These are phyloP conservation scores for Gymnothorax javanicus DNA, from an alignment of 2,797 vertebrate species.

Conservation along the genomic window DNA sequence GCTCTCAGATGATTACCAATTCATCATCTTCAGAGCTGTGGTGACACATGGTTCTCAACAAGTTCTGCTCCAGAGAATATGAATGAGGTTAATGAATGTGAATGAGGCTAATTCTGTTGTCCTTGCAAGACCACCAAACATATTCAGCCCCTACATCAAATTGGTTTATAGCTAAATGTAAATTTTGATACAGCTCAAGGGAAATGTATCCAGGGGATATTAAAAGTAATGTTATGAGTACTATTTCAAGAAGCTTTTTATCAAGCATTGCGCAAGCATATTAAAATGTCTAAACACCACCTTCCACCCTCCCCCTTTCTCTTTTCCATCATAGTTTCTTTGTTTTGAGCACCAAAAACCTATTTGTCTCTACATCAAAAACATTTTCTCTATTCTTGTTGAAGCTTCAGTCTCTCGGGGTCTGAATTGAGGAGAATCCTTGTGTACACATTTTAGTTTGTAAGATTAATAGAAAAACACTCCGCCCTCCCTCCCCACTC, in stretches of 20 bases:
- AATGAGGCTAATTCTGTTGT: constrained; percentile 76
- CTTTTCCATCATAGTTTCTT: neutral
- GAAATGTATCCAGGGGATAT: constrained; percentile 20
- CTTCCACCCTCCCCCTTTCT: neutral
- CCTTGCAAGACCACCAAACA: constrained; percentile 69
- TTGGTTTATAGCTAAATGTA: constrained; percentile 57
- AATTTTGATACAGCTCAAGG: constrained; percentile 29
- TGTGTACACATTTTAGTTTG: constrained; percentile 18
- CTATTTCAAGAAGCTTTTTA: constrained; percentile 18
- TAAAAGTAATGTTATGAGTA: constrained; percentile 20
- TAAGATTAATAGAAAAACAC: constrained; percentile 28
- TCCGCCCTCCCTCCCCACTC: neutral
- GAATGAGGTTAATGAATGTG: constrained; percentile 78
- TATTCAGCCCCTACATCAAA: constrained; percentile 53
- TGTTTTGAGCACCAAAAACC: neutral
- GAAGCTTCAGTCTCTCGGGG: neutral
- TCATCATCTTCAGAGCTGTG: constrained; percentile 73
- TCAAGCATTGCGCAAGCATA: constrained; percentile 15
- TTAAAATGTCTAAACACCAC: neutral
- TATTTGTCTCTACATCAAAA: constrained; percentile 10
- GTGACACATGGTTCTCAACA: constrained; percentile 67
- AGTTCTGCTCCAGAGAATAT: constrained; percentile 71
- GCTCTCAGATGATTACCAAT: constrained; percentile 78
- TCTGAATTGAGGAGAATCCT: constrained; percentile 3
- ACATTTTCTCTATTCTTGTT: neutral